Conservation (phyloP, 2,888 invertebrate species). For the Tuta absoluta region DNA sequence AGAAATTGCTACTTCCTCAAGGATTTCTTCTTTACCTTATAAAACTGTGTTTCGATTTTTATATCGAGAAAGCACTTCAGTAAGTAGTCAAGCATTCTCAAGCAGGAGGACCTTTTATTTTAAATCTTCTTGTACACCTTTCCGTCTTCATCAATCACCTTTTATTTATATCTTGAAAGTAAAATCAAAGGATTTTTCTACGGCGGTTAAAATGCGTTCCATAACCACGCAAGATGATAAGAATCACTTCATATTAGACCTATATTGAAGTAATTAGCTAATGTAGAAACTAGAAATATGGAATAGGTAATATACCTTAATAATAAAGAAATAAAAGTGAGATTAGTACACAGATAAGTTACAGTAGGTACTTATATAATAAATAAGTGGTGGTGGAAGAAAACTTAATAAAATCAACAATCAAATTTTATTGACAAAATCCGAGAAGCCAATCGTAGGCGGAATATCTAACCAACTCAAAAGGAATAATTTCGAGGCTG, state of each 20-base stretch:
- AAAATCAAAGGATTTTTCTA: background rate
- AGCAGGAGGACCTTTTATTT: background rate
- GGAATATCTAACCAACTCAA: background rate
- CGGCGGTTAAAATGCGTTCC: background rate
- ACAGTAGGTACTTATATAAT: no score
- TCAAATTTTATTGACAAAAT: slow-evolving; percentile 9
- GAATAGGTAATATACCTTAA: background rate
- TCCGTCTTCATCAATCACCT: background rate
- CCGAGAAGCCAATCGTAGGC: slow-evolving; percentile 2
- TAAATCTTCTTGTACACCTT: background rate
- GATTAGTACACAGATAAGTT: no score
- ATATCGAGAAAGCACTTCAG: background rate
- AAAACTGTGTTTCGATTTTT: background rate
- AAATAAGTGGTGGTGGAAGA: background rate
- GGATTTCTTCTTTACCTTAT: background rate
- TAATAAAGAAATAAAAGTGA: no score
- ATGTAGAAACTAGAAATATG: background rate
- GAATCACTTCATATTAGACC: background rate
- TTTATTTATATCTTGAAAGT: background rate
- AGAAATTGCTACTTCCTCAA: background rate
- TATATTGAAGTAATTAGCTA: background rate
- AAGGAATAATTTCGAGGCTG: background rate
- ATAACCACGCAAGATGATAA: slow-evolving; percentile 8
- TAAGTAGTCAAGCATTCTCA: slow-evolving; percentile 14
- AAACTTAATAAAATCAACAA: background rate